These are phyloP conservation scores for Penelope pileata DNA, from an alignment of 2,113 vertebrate genomes.

Conservation along the genomic window DNA sequence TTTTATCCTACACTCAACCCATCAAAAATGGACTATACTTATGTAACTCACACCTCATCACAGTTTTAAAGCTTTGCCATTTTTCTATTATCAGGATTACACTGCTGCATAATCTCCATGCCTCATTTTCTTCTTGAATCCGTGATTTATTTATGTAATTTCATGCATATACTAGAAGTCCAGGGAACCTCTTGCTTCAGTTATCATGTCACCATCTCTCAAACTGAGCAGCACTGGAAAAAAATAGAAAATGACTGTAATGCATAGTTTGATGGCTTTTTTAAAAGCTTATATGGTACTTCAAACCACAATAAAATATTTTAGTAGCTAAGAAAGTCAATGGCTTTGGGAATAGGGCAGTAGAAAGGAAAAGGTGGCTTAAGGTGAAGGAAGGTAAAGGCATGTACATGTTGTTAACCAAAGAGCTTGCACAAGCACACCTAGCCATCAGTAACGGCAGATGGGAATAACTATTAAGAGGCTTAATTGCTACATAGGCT, in stretches of 20 bases:
- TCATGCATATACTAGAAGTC: not conserved
- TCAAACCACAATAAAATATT: not conserved
- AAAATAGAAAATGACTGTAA: not conserved
- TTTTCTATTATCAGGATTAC: not conserved
- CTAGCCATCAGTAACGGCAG: not conserved
- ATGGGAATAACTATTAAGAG: not conserved
- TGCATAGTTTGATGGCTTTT: not conserved
- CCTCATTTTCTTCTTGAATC: not conserved
- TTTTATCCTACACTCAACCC: not conserved
- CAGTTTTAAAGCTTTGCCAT: not conserved
- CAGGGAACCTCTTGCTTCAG: not conserved
- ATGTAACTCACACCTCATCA: not conserved
- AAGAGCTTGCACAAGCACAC: not conserved
- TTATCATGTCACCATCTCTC: not conserved
- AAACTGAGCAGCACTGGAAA: not conserved
- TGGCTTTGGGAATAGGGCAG: not conserved
- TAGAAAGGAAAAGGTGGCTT: not conserved
- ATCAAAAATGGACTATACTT: not conserved
- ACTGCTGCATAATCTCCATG: not conserved
- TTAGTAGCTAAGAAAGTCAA: not conserved
- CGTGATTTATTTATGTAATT: not conserved
- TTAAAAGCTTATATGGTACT: not conserved
- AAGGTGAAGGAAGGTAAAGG: not conserved
- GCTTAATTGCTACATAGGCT: not conserved
- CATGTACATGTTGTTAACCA: not conserved